Evolutionary conservation across 2,888 invertebrate species (phyloP).

Genomic region (Tupiocoris notatus): DNA sequence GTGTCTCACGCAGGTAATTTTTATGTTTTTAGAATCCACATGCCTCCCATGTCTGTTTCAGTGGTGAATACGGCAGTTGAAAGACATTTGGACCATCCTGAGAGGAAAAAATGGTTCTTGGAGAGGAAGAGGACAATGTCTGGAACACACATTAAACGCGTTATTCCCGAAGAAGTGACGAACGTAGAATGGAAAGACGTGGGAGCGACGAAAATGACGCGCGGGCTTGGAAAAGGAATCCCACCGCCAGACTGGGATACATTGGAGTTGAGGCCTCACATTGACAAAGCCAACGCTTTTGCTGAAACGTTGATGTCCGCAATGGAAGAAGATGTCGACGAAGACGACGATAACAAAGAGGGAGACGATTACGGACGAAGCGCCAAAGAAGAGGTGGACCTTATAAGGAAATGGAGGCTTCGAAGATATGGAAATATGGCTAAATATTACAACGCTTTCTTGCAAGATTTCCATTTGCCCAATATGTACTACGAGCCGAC

Average conservation of each 20-base stretch:
- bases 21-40: no score
- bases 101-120: neutral
- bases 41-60: no score
- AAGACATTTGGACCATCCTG: conserved; percentile 1
- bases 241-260: conserved; percentile 25
- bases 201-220: conserved; percentile 20
- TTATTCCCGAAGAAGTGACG: neutral
- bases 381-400: conserved; percentile 5
- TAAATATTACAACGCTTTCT: conserved; percentile 29
- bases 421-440: conserved; percentile 27
- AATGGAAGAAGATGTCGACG: conserved; percentile 1
- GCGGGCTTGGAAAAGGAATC: neutral
- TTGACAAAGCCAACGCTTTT: conserved; percentile 14
- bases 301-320: conserved; percentile 6
- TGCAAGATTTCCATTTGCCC: conserved; percentile 16
- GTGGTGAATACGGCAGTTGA: conserved; percentile 1
- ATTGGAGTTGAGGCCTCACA: conserved; percentile 7
- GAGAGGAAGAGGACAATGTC: neutral
- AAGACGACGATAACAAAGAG: conserved; percentile 19
- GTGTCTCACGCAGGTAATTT: no score
- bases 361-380: neutral
- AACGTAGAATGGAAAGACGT: conserved; percentile 8
- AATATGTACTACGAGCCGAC: neutral
- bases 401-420: conserved; percentile 22
- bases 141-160: neutral